These are phyloP conservation scores for Digitonthophagus gazella DNA, from an alignment of 2,888 invertebrate genomes.

Conservation along the genomic window DNA sequence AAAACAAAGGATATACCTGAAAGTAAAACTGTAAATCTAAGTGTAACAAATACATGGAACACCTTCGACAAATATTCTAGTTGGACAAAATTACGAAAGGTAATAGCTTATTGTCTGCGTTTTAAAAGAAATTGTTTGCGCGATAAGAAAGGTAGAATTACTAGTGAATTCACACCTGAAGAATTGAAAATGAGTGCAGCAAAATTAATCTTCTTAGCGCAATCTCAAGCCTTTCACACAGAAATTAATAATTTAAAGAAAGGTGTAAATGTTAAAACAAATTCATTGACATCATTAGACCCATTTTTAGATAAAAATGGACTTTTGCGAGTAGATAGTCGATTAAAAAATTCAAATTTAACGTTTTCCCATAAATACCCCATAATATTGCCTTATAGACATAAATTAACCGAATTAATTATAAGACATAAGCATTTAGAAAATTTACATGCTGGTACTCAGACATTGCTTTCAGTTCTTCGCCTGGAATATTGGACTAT, in stretches of 20 bases:
- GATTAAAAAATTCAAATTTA: constrained; percentile 5
- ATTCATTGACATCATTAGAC: constrained; percentile 11
- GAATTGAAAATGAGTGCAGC: not conserved
- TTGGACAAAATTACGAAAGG: constrained; percentile 7
- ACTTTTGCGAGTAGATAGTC: constrained; percentile 27
- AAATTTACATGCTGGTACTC: constrained; percentile 26
- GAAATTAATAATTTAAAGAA: constrained; percentile 18
- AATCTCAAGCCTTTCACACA: constrained; percentile 19
- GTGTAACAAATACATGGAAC: not conserved
- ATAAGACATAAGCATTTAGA: constrained; percentile 26
- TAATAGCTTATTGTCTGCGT: constrained; percentile 4
- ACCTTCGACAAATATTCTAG: constrained; percentile 3
- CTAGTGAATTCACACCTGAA: not conserved
- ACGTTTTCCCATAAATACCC: constrained; percentile 26
- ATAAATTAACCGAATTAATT: constrained; percentile 25
- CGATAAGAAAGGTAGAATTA: not conserved
- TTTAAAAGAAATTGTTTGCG: constrained; percentile 9
- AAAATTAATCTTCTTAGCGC: constrained; percentile 20
- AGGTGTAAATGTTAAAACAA: not conserved
- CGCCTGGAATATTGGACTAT: constrained; percentile 24
- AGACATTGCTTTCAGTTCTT: constrained; percentile 23
- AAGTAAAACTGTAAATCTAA: constrained; percentile 1
- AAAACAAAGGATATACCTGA: constrained; percentile 4
- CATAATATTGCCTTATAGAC: constrained; percentile 26
- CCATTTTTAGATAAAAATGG: constrained; percentile 30